These are phyloP conservation scores for Danionella cerebrum DNA, from an alignment of 2,113 vertebrate species.

Conservation along the genomic window DNA sequence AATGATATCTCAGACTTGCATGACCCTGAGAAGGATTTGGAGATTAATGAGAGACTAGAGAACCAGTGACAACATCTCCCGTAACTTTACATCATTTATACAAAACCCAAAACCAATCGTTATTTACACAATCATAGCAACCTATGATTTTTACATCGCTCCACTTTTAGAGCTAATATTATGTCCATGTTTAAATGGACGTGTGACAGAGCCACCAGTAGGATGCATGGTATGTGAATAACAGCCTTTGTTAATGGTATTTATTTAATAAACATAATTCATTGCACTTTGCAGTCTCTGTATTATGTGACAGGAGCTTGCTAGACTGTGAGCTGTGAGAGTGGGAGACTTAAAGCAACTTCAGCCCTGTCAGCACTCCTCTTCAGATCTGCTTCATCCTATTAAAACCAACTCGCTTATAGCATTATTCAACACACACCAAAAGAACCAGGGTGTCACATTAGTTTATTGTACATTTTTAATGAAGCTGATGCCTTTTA, in stretches of 20 bases:
- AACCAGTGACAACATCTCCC: constrained; percentile 37
- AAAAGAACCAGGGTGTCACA: not conserved
- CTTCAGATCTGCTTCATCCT: constrained; percentile 60
- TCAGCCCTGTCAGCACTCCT: constrained; percentile 57
- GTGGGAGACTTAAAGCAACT: constrained; percentile 9
- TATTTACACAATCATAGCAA: not conserved
- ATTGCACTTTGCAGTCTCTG: not conserved
- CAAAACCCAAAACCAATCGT: not conserved
- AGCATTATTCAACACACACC: not conserved
- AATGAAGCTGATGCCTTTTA: no score
- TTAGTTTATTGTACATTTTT: not conserved
- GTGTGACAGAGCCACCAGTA: not conserved
- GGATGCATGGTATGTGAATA: not conserved
- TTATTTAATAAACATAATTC: not conserved
- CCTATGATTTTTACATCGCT: not conserved
- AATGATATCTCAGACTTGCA: constrained; percentile 26
- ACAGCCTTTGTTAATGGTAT: not conserved
- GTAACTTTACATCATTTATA: not conserved
- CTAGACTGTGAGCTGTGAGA: not conserved
- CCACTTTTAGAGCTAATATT: not conserved
- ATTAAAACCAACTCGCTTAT: constrained; percentile 44
- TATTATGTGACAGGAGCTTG: not conserved
- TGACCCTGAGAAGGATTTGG: constrained; percentile 61
- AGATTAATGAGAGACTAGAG: constrained; percentile 54
- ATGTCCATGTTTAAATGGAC: not conserved